Evolutionary conservation across 1,140 invertebrate genomes (phyloP), one percentile per base, ranked within the genome.

Genomic region (Orussus abietinus): DNA sequence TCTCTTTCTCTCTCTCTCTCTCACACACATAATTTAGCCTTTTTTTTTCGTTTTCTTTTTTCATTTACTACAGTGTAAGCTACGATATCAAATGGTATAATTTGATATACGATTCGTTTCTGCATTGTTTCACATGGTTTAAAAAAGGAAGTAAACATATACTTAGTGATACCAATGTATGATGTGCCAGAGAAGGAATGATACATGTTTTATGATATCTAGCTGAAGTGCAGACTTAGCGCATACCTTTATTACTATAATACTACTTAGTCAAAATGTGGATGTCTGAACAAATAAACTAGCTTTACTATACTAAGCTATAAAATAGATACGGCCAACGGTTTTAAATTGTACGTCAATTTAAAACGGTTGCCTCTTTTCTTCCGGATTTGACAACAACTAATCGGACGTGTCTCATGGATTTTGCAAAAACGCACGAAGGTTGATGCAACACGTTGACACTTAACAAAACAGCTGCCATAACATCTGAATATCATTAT

Each of bases 241-340:
- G 66, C 69, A 73, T 73, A 72, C 66, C 65, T 72, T 73, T 73
- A 73, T 72, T 72, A 72, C 66, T 72, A 72, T 70, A 68, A 68
- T 70, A 72, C 65, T 72, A 70, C 69, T 73, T 73, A 70, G 69
- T 72, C 68, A 59, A 73, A 73, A 72, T 72, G 66, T 73, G 69
- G 61, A 73, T 73, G 69, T 73, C 66, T 73, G 69, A 73, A 69
- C 58, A 73, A 70, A 72, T 73, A 73, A 68, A 64, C 57, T 73
- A 72, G 70, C 68, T 73, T 72, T 70, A 72, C 58, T 72, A 69
- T 72, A 69, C 64, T 70, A 71, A 73, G 68, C 66, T 71, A 70
- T 67, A 53, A 70, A 67, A 55, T 71, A 70, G 62, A 67, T 69
- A 64, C 47, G 60, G 55, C 53, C 49, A 57, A 55, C 60, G 53